Conservation (phyloP, 2,888 invertebrate species). For the Coenonympha arcania region DNA sequence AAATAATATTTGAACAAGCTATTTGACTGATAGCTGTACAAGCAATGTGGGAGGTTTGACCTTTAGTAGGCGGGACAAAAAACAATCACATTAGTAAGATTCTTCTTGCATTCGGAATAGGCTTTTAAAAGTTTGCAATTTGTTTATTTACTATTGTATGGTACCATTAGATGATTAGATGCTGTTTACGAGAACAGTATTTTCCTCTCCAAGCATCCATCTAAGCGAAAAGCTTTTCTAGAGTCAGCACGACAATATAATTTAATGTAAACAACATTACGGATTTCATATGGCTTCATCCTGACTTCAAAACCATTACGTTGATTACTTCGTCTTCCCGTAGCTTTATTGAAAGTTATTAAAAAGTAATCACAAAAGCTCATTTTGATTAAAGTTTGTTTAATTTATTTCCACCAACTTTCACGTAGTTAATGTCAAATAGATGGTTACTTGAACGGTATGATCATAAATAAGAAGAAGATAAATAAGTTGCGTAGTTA, state of each 20-base stretch:
- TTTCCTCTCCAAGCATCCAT: no score
- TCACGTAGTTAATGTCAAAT: background rate
- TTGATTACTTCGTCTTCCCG: no score
- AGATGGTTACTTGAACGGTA: background rate
- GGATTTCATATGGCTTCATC: no score
- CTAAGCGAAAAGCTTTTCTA: no score
- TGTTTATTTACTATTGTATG: background rate
- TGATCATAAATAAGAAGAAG: no score
- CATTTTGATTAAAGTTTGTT: background rate
- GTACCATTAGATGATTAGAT: no score
- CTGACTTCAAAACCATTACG: no score
- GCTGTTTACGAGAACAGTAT: no score
- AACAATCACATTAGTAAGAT: slow-evolving; percentile 4
- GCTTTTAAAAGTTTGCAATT: background rate
- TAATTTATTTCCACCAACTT: background rate
- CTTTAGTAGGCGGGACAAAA: slow-evolving; percentile 22
- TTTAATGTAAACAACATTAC: no score
- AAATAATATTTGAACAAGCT: slow-evolving; percentile 11
- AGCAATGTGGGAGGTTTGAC: slow-evolving; percentile 17
- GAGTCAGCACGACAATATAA: no score
- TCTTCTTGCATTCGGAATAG: background rate
- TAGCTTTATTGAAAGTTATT: background rate
- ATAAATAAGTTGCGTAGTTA: no score
- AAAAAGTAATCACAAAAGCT: background rate
- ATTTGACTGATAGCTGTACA: slow-evolving; percentile 16